Percentiles rank a stretch among this genome's conserved stretches.
These are phyloP conservation scores for Dendrolimus punctatus DNA, from an alignment of 1,140 invertebrate species.

Conservation along the genomic window DNA sequence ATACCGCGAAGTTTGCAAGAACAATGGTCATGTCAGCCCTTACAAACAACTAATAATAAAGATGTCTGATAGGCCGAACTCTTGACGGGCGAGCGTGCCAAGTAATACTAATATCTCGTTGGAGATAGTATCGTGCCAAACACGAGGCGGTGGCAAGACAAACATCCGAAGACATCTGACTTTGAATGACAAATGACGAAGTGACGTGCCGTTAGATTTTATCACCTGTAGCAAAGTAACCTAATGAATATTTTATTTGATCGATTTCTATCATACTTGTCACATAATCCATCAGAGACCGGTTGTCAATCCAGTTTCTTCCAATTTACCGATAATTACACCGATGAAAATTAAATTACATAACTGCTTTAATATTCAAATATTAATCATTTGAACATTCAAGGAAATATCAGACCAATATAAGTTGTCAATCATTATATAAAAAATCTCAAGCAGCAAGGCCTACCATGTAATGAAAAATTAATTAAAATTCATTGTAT, in stretches of 20 bases:
- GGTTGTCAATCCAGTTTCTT: slow-evolving; percentile 12
- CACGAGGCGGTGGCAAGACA: slow-evolving; percentile 19
- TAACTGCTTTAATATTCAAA: slow-evolving; percentile 10
- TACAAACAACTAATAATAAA: slow-evolving; percentile 24
- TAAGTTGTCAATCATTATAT: slow-evolving; percentile 10
- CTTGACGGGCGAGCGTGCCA: slow-evolving; percentile 27
- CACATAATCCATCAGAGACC: slow-evolving; percentile 10
- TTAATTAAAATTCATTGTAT: background rate
- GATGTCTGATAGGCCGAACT: slow-evolving; percentile 40
- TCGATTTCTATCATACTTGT: slow-evolving; percentile 3
- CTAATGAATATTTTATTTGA: slow-evolving; percentile 5
- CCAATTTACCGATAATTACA: slow-evolving; percentile 5
- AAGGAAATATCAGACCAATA: slow-evolving; percentile 9
- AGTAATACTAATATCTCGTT: slow-evolving; percentile 49
- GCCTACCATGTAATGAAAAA: slow-evolving; percentile 5
- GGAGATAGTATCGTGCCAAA: slow-evolving; percentile 39
- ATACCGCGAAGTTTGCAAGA: slow-evolving; percentile 12
- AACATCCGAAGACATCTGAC: slow-evolving; percentile 15
- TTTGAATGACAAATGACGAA: slow-evolving; percentile 25
- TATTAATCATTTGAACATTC: slow-evolving; percentile 4
- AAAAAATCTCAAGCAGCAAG: background rate
- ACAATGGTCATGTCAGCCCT: slow-evolving; percentile 19
- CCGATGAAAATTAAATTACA: slow-evolving; percentile 6
- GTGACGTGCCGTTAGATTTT: slow-evolving; percentile 4
- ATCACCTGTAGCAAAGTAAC: slow-evolving; percentile 6